These are phyloP conservation scores for Charaxes varanes DNA, from an alignment of 1,140 invertebrate species.

Conservation along the genomic window DNA sequence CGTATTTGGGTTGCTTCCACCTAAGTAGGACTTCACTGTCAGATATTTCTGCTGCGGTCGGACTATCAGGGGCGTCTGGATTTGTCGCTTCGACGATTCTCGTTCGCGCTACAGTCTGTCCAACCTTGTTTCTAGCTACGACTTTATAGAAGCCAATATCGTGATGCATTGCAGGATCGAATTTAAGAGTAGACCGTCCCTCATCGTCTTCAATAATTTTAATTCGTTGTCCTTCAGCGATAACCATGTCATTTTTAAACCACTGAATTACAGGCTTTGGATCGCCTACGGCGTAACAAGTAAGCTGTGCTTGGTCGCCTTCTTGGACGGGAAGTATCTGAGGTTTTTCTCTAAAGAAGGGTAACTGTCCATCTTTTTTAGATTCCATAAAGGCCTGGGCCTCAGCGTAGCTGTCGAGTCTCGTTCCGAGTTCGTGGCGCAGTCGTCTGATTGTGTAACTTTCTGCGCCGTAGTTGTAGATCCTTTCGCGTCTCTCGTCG, in stretches of 20 bases:
- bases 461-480: constrained; percentile 85
- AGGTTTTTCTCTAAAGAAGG: constrained; percentile 89
- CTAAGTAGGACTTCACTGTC: constrained; percentile 90
- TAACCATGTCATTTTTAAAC: constrained; percentile 94
- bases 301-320: constrained; percentile 84
- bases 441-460: constrained; percentile 82
- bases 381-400: constrained; percentile 88
- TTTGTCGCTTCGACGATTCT: constrained; percentile 83
- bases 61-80: constrained; percentile 90
- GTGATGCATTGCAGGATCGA: constrained; percentile 84
- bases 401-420: constrained; percentile 87
- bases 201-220: constrained; percentile 84
- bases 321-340: constrained; percentile 85
- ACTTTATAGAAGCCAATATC: constrained; percentile 97
- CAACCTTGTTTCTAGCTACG: constrained; percentile 90
- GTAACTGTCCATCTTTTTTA: constrained; percentile 84
- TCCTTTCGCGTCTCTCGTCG: constrained; percentile 87
- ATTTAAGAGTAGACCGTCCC: constrained; percentile 85
- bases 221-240: constrained; percentile 86
- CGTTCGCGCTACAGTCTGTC: constrained; percentile 83
- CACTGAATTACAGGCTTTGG: constrained; percentile 95
- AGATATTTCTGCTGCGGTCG: constrained; percentile 87
- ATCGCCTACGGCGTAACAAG: constrained; percentile 91
- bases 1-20: constrained; percentile 91
- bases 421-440: constrained; percentile 86